A percentile compares a stretch with the other conserved stretches of the same genome.
phyloP scores from a whole-genome alignment of 2,797 vertebrate genomes.

The Propithecus deckenii region DNA sequence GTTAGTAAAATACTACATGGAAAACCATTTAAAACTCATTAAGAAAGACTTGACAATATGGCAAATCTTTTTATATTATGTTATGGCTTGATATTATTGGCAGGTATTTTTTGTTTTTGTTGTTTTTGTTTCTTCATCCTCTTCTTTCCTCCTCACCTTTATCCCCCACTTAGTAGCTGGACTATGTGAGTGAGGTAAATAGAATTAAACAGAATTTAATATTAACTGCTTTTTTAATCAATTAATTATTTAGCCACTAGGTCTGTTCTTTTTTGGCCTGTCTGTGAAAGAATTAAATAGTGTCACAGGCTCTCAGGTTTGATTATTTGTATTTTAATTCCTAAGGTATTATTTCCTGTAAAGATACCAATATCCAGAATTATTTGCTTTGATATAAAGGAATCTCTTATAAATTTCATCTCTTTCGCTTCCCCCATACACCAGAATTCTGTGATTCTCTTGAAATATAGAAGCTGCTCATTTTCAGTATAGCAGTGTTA shows the following conservation, averaged over 20 bases:
- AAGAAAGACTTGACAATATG: neutral
- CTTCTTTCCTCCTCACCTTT: too few species aligned
- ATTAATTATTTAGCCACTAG: neutral
- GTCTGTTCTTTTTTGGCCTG: neutral
- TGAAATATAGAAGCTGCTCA: neutral
- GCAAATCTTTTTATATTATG: conserved; percentile 18
- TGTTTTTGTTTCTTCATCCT: neutral
- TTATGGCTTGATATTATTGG: neutral
- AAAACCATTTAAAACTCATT: neutral
- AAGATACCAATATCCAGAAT: neutral
- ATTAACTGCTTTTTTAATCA: conserved; percentile 12
- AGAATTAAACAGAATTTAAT: conserved; percentile 9
- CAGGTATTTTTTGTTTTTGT: neutral
- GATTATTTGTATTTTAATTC: conserved; percentile 22
- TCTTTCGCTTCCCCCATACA: neutral
- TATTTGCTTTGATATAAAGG: conserved; percentile 2
- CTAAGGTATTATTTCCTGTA: neutral
- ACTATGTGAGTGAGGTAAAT: neutral
- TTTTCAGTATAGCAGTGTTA: neutral
- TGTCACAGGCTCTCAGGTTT: neutral
- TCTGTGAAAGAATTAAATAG: conserved; percentile 1
- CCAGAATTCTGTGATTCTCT: neutral
- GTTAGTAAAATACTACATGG: conserved; percentile 17
- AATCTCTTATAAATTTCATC: conserved; percentile 25
- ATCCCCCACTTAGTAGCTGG: neutral